phyloP scores from a whole-genome alignment of 2,888 invertebrate species.

The Xestobium rufovillosum region DNA sequence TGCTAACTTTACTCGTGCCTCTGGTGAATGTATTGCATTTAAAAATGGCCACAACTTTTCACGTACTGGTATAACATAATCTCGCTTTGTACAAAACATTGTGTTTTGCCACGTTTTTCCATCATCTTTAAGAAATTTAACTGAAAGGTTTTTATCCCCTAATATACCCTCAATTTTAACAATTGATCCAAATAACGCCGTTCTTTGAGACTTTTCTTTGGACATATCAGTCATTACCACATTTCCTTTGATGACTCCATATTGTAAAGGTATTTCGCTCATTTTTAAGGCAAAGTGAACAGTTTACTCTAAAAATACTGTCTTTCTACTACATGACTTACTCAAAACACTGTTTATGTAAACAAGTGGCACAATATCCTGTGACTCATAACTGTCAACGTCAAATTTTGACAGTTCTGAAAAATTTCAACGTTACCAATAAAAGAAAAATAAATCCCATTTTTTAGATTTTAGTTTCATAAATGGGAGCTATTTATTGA shows the following conservation, averaged over 20 bases:
- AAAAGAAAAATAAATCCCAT: too few species aligned
- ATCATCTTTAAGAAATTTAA: slow-evolving; percentile 36
- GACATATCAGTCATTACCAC: slow-evolving; percentile 27
- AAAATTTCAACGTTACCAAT: too few species aligned
- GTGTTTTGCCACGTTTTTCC: slow-evolving; percentile 36
- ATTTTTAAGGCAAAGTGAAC: too few species aligned
- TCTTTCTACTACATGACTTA: too few species aligned
- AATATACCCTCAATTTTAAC: slow-evolving; percentile 35
- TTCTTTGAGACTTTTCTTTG: slow-evolving; percentile 28
- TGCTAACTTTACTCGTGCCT: slow-evolving; percentile 47
- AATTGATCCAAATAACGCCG: slow-evolving; percentile 37
- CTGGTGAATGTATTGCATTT: slow-evolving; percentile 45
- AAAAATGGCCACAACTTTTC: slow-evolving; percentile 47
- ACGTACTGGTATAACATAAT: slow-evolving; percentile 31
- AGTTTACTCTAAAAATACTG: too few species aligned
- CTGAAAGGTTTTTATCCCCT: slow-evolving; percentile 24
- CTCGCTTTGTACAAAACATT: slow-evolving; percentile 33
- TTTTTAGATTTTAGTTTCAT: too few species aligned
- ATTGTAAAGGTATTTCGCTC: slow-evolving; percentile 27
- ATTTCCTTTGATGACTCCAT: slow-evolving; percentile 33
- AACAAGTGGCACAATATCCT: too few species aligned
- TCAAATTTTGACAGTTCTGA: too few species aligned
- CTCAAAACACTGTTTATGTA: too few species aligned
- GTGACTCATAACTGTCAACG: too few species aligned
- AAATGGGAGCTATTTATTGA: too few species aligned